These are phyloP conservation scores for Diabrotica undecimpunctata DNA, from an alignment of 1,140 invertebrate species.

Conservation along the genomic window DNA sequence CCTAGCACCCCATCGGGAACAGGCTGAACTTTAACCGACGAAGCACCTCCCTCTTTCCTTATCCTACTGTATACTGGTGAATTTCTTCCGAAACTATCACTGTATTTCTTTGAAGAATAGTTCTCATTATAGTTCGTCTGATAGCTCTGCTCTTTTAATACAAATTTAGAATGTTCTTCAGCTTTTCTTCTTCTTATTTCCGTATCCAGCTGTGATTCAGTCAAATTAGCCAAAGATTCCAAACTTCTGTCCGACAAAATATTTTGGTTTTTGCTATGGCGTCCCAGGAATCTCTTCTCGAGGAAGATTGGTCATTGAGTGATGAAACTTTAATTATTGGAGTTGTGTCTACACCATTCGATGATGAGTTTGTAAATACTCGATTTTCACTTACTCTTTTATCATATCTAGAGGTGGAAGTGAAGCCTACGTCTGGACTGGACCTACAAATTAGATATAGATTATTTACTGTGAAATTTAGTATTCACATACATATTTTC, in stretches of 20 bases:
- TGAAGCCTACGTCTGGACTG: conserved; percentile 34
- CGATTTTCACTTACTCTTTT: conserved; percentile 45
- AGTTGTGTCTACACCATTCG: conserved; percentile 57
- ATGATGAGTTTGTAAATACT: conserved; percentile 28
- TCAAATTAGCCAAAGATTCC: conserved; percentile 65
- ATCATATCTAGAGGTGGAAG: conserved; percentile 30
- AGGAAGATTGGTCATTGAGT: conserved; percentile 55
- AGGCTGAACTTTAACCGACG: conserved; percentile 78
- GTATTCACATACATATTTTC: too few species aligned
- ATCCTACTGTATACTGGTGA: conserved; percentile 25
- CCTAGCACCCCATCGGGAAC: conserved; percentile 83
- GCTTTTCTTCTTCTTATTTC: conserved; percentile 41
- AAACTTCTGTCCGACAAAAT: conserved; percentile 64
- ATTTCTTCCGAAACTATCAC: conserved; percentile 33
- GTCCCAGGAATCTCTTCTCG: conserved; percentile 74
- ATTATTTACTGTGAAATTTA: too few species aligned
- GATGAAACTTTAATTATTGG: conserved; percentile 68
- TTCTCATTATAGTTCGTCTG: conserved; percentile 39
- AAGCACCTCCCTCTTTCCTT: conserved; percentile 53
- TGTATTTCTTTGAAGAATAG: conserved; percentile 34
- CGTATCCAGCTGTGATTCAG: conserved; percentile 53
- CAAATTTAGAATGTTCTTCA: conserved; percentile 34
- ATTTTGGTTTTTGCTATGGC: conserved; percentile 74
- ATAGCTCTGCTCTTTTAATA: conserved; percentile 31
- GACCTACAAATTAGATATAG: conserved; percentile 15